phyloP scores from a whole-genome alignment of 2,888 invertebrate genomes.

The Apomyelois bistriatella region DNA sequence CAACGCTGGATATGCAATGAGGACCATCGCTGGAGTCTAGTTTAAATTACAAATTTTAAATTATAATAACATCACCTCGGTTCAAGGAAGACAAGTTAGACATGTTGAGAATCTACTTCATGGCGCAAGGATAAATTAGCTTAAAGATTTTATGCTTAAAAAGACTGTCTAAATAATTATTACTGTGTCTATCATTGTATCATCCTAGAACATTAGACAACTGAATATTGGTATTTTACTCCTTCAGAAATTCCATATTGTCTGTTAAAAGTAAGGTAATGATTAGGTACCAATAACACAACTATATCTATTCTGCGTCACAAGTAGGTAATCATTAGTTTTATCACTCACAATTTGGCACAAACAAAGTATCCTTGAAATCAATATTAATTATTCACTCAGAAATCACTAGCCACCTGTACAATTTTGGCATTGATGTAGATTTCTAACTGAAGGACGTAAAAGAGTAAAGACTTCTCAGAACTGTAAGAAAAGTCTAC shows the following conservation, averaged over 20 bases:
- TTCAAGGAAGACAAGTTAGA: background rate
- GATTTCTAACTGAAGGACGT: slow-evolving; percentile 30
- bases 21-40: slow-evolving; percentile 15
- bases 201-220: no score
- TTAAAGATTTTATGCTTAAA: background rate
- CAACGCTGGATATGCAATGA: slow-evolving; percentile 32
- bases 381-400: slow-evolving; percentile 4
- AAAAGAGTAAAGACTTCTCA: slow-evolving; percentile 43
- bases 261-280: background rate
- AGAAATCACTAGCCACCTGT: slow-evolving; percentile 33
- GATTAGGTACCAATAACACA: no score
- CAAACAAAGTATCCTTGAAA: slow-evolving; percentile 30
- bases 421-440: slow-evolving; percentile 55
- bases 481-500: background rate
- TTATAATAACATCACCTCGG: background rate
- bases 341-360: background rate
- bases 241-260: slow-evolving; percentile 5
- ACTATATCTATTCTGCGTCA: no score
- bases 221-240: no score
- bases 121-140: background rate
- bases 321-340: no score
- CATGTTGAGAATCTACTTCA: background rate
- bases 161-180: no score
- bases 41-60: slow-evolving; percentile 2
- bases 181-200: no score